phyloP scores from a whole-genome alignment of 2,113 vertebrate species.

The Atrichornis clamosus region DNA sequence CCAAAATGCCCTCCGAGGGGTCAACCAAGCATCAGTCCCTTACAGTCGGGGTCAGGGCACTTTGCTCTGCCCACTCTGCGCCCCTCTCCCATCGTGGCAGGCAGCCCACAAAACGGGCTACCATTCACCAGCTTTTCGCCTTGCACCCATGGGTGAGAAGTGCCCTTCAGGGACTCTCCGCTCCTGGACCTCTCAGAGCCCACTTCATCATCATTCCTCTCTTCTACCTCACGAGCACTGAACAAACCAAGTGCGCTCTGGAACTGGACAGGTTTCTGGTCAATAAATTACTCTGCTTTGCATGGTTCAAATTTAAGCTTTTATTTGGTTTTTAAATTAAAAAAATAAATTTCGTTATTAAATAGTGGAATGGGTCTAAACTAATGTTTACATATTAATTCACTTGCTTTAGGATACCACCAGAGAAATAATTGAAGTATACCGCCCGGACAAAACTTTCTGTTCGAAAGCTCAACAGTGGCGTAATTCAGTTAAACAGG shows the following conservation, averaged over 20 bases:
- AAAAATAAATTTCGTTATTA: conserved; percentile 88
- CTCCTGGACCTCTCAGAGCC: not conserved
- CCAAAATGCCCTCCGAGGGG: fast-evolving
- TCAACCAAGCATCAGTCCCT: not conserved
- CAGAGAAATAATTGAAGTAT: conserved; percentile 62
- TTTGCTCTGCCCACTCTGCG: not conserved
- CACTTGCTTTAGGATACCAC: conserved; percentile 70
- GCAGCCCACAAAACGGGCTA: not conserved
- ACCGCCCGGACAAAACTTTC: conserved; percentile 62
- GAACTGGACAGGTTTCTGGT: not conserved
- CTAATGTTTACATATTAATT: conserved; percentile 74
- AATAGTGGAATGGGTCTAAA: conserved; percentile 83
- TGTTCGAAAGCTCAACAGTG: conserved; percentile 72
- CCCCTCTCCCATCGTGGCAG: not conserved
- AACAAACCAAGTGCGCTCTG: not conserved
- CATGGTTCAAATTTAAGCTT: conserved; percentile 81
- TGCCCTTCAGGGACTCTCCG: not conserved
- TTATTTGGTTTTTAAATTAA: conserved; percentile 85
- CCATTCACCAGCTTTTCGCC: not conserved
- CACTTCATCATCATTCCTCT: fast-evolving
- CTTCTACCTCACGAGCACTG: not conserved
- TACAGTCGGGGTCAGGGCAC: not conserved
- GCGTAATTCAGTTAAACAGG: conserved; percentile 65
- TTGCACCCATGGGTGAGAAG: not conserved
- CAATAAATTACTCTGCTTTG: conserved; percentile 77